Evolutionary conservation across 92 coral and sea anemone genomes (phyloP).

Genomic region (Meandrina meandrites): DNA sequence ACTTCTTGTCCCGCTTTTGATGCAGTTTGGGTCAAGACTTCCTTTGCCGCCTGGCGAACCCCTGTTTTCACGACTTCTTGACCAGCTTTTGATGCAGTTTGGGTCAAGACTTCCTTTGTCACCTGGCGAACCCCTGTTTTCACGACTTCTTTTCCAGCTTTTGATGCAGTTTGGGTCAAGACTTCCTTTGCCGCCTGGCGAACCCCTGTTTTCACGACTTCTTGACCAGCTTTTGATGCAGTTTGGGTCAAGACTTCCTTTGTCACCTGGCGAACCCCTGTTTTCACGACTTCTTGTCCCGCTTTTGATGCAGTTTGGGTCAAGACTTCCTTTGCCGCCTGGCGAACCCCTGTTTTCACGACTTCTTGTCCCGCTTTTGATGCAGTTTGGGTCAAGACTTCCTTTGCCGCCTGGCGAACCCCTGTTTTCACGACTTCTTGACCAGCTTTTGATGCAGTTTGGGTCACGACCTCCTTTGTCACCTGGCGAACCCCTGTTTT

Average conservation of each 20-base stretch:
- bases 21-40: too few species aligned
- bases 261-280: not conserved
- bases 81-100: not conserved
- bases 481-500: not conserved
- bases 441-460: not conserved
- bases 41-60: too few species aligned
- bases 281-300: too few species aligned
- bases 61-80: too few species aligned
- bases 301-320: not conserved
- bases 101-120: not conserved
- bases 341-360: not conserved
- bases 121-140: not conserved
- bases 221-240: not conserved
- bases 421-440: not conserved
- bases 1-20: not conserved
- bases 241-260: too few species aligned
- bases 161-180: not conserved
- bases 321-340: not conserved
- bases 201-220: not conserved
- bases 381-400: not conserved
- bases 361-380: not conserved
- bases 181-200: not conserved
- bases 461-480: not conserved
- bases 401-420: not conserved
- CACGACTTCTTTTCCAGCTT: not conserved